Percentiles rank a stretch among this genome's conserved stretches.
Conservation (phyloP, 2,797 vertebrate genomes). For the Discoglossus pictus region DNA sequence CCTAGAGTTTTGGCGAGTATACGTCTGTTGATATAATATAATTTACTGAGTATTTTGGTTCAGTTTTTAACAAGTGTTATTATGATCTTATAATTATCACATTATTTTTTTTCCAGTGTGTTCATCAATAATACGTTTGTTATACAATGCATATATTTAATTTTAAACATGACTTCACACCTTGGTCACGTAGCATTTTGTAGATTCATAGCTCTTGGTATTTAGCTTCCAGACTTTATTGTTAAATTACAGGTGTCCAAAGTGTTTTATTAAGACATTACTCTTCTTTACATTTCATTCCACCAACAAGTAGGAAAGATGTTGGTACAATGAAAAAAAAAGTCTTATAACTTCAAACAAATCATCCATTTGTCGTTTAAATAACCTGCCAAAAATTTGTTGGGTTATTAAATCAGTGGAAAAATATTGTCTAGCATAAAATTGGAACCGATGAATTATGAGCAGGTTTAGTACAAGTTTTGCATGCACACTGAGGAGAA, state of each 20-base stretch:
- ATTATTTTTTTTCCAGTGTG: too few species aligned
- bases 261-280: conserved; percentile 6
- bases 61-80: too few species aligned
- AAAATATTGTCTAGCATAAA: conserved; percentile 5
- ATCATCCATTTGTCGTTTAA: not conserved
- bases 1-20: too few species aligned
- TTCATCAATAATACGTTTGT: too few species aligned
- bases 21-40: too few species aligned
- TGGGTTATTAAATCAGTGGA: conserved; percentile 18
- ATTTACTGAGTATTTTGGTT: too few species aligned
- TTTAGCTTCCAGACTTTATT: not conserved
- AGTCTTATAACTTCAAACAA: conserved; percentile 2
- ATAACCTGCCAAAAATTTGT: conserved; percentile 5
- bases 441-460: not conserved
- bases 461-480: not conserved
- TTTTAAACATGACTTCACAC: too few species aligned
- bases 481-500: not conserved
- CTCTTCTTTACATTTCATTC: not conserved
- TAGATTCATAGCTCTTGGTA: too few species aligned
- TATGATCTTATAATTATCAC: too few species aligned
- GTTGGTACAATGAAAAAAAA: conserved; percentile 9
- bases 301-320: not conserved
- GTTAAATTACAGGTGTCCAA: conserved; percentile 8
- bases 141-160: too few species aligned
- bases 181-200: too few species aligned